Evolutionary conservation across 2,888 invertebrate genomes (phyloP).

Genomic region (Thymelicus sylvestris): DNA sequence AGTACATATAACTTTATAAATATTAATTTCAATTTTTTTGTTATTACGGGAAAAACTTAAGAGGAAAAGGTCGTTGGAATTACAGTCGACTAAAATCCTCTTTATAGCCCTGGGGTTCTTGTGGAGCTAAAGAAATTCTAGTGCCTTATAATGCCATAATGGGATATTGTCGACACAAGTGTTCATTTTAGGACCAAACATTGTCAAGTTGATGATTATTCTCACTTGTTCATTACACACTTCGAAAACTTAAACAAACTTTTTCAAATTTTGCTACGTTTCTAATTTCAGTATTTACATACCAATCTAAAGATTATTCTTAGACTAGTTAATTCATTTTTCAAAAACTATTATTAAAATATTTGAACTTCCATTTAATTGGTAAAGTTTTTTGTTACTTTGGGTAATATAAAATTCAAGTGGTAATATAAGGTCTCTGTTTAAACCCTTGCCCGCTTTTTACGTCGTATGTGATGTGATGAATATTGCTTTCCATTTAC

Average conservation of each 20-base stretch:
- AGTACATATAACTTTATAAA: too few relatives aligned
- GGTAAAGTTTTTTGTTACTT: too few relatives aligned
- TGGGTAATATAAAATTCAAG: conserved; percentile 55
- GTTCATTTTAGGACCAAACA: not conserved
- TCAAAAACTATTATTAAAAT: too few relatives aligned
- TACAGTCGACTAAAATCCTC: too few relatives aligned
- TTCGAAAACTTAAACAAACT: not conserved
- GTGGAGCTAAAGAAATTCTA: not conserved
- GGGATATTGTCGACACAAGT: not conserved
- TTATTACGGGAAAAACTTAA: too few relatives aligned
- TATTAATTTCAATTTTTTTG: too few relatives aligned
- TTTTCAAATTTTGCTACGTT: not conserved
- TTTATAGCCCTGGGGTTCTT: too few relatives aligned
- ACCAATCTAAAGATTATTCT: not conserved
- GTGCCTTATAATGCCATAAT: not conserved
- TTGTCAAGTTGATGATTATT: not conserved
- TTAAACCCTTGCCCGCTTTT: conserved; percentile 64
- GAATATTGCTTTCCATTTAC: conserved; percentile 73
- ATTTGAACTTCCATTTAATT: too few relatives aligned
- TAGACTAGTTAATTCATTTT: not conserved
- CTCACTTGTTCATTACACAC: not conserved
- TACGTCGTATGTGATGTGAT: conserved; percentile 55
- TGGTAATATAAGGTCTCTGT: conserved; percentile 61
- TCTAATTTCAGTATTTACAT: not conserved
- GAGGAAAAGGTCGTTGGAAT: too few relatives aligned